Base-by-base conservation (phyloP, 2,113 vertebrate genomes). In the Uria lomvia region DNA sequence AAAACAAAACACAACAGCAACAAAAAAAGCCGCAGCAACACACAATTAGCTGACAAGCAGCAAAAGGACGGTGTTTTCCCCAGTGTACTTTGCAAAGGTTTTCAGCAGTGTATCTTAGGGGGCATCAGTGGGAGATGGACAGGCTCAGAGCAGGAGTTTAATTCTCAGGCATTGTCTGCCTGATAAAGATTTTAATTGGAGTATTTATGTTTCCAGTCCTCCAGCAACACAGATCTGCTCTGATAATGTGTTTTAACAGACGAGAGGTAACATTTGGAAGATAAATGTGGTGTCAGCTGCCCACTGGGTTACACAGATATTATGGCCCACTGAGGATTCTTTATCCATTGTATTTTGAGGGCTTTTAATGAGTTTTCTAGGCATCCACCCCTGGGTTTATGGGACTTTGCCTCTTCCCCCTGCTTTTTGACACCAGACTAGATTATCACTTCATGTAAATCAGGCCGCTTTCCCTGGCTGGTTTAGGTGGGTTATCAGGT, bases 171-270 rank as follows among this genome's bases (percentile, higher is more conserved):
- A 29, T 8, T 70, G 77, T 43, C 94, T 63, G 72, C 5, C 92
- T 85, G 95, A 97, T 97, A 94, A 96, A 92, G 94, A 71, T 82
- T 96, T 94, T 97, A 97, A 97, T 97, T 95, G 96, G 84, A 55
- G 15, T 94, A 90, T 96, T 97, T 97, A 81, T 85, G 79, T 72
- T 87, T 84, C 81, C 88, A 94, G 60, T 32, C 79, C 76, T 90
- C 90, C 75, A 74, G 93, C 76, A 92, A 63, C 72, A 91, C 73
- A 90, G 86, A 94, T 95, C 74, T 82, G 83, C 47, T 83, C 93
- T 62, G 84, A 87, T 96, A 94, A 96, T 71, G 81, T 55, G 34
- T 88, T 95, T 89, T 85, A 68, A 82, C 78, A 70, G 90, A 58
- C 34, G 65, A 77, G 86, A 76, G 72, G 94, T 87, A 97, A 60